These are phyloP conservation scores for Teleiodes luculella DNA, from an alignment of 2,888 invertebrate genomes.

Conservation along the genomic window DNA sequence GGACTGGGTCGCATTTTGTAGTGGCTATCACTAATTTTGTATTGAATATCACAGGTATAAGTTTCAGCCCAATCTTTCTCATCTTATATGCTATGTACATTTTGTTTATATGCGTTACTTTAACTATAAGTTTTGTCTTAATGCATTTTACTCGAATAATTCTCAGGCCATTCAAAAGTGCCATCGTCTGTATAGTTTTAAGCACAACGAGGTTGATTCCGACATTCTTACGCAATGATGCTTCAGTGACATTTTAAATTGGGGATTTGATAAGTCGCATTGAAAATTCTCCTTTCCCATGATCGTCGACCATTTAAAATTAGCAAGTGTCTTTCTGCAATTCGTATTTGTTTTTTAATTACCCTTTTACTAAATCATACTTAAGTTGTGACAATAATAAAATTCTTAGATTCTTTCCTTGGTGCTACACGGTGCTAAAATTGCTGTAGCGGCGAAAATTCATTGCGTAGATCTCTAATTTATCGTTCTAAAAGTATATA, in stretches of 20 bases:
- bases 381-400: too few relatives aligned
- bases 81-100: constrained; percentile 44
- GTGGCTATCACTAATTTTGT: neutral
- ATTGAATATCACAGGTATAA: constrained; percentile 23
- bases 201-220: constrained; percentile 61
- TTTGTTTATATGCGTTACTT: constrained; percentile 60
- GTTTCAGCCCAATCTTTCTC: constrained; percentile 30
- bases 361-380: too few relatives aligned
- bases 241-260: neutral
- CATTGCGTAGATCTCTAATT: constrained; percentile 61
- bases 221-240: neutral
- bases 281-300: constrained; percentile 13
- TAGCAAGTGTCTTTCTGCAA: too few relatives aligned
- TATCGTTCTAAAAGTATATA: constrained; percentile 55
- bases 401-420: too few relatives aligned
- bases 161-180: constrained; percentile 78
- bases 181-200: constrained; percentile 74
- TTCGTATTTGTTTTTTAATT: too few relatives aligned
- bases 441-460: constrained; percentile 56
- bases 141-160: constrained; percentile 77
- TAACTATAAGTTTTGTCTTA: constrained; percentile 63
- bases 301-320: too few relatives aligned
- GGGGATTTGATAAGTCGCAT: constrained; percentile 14
- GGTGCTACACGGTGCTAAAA: constrained; percentile 57
- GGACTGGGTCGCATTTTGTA: neutral